Percentiles rank a stretch among this genome's conserved stretches.
Conservation (phyloP, 2,113 vertebrate species). For the Neomonachus schauinslandi region DNA sequence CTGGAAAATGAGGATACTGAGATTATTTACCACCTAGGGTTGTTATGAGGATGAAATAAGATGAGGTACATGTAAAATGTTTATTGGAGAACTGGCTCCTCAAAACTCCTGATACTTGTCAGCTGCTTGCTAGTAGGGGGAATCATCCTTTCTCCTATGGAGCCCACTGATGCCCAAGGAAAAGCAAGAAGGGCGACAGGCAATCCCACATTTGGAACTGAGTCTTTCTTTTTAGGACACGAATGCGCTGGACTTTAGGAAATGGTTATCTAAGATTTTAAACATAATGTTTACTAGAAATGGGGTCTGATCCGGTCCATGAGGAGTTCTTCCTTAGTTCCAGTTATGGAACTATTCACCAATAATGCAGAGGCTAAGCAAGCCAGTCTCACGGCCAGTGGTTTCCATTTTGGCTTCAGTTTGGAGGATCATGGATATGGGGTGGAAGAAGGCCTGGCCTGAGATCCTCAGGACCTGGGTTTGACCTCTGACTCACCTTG, state of each 20-base stretch:
- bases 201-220: neutral
- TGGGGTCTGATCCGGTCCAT: neutral
- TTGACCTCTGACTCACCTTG: neutral
- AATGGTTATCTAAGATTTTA: constrained; percentile 10
- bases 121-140: neutral
- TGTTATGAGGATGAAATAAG: neutral
- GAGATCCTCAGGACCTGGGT: neutral
- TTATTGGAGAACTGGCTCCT: neutral
- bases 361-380: neutral
- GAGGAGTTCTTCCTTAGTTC: neutral
- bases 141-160: neutral
- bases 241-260: neutral
- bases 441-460: neutral
- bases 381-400: neutral
- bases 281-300: neutral
- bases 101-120: neutral
- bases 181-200: neutral
- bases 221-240: neutral
- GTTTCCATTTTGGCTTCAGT: neutral
- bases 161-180: neutral
- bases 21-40: neutral
- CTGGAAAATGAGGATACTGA: neutral
- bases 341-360: neutral
- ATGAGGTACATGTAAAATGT: neutral
- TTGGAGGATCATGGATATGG: neutral